phyloP scores from a whole-genome alignment of 2,113 vertebrate species.

The Donacobius atricapilla region DNA sequence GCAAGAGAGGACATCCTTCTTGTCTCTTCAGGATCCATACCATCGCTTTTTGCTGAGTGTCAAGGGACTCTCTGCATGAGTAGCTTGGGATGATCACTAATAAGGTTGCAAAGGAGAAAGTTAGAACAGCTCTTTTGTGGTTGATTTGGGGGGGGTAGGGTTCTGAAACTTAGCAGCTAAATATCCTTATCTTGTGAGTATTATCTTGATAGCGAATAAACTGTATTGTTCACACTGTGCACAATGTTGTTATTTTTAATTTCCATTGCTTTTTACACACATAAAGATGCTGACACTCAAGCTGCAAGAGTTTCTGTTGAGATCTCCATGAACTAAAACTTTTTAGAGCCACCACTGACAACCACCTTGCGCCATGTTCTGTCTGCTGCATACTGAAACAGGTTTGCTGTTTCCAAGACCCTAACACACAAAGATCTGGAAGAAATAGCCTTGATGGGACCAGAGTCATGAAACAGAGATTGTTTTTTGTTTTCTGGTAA shows the following conservation, averaged over 20 bases:
- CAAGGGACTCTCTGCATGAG: background rate
- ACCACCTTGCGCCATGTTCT: background rate
- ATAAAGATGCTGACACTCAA: background rate
- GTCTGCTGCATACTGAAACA: background rate
- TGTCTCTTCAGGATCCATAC: background rate
- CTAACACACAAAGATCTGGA: background rate
- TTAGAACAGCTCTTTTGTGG: background rate
- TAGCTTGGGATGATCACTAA: background rate
- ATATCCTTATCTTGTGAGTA: background rate
- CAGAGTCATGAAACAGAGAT: background rate
- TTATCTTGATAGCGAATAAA: background rate
- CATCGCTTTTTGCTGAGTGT: background rate
- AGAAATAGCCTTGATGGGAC: background rate
- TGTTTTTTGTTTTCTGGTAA: background rate
- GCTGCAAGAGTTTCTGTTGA: background rate
- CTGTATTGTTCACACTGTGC: background rate
- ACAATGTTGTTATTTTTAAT: background rate
- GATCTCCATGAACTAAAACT: background rate
- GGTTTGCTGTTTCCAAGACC: background rate
- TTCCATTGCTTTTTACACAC: background rate
- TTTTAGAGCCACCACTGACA: background rate
- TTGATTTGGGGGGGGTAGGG: rapidly evolving
- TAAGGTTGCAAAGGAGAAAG: background rate
- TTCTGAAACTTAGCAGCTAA: background rate
- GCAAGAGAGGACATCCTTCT: background rate